Evolutionary conservation across 2,113 vertebrate species (phyloP).

Genomic region (Sula dactylatra): DNA sequence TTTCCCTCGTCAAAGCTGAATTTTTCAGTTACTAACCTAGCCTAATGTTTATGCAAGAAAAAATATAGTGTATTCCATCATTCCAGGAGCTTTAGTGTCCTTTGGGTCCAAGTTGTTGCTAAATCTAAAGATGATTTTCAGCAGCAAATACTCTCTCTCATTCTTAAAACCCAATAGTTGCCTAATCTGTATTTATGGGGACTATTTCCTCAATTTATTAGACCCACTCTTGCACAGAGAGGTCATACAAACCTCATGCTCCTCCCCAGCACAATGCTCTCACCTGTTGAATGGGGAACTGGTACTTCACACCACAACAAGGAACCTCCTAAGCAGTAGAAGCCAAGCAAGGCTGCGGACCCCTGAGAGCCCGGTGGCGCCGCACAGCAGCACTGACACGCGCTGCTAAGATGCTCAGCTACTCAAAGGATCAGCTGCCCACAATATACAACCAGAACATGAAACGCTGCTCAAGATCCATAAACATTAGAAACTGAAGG

Average conservation of each 20-base stretch:
- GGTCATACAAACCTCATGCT: background rate
- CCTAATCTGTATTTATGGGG: background rate
- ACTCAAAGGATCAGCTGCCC: too few relatives aligned
- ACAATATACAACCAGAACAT: background rate
- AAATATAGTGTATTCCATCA: fast-evolving
- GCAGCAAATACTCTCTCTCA: background rate
- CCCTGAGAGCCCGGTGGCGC: fast-evolving
- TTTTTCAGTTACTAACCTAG: background rate
- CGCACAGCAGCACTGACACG: fast-evolving
- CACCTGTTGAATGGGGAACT: background rate
- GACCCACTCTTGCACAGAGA: background rate
- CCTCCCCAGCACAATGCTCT: background rate
- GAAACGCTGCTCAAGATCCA: background rate
- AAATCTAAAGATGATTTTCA: background rate
- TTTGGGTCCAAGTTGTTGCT: background rate
- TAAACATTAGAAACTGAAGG: background rate
- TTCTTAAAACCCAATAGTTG: background rate
- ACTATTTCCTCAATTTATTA: background rate
- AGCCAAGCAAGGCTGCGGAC: background rate
- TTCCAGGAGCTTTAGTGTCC: background rate
- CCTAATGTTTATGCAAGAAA: background rate
- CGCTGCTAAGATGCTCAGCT: fast-evolving
- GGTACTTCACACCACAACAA: background rate
- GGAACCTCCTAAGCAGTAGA: background rate
- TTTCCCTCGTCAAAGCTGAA: background rate